Base-by-base conservation (phyloP, 2,888 invertebrate species). In the Perdita meconis region DNA sequence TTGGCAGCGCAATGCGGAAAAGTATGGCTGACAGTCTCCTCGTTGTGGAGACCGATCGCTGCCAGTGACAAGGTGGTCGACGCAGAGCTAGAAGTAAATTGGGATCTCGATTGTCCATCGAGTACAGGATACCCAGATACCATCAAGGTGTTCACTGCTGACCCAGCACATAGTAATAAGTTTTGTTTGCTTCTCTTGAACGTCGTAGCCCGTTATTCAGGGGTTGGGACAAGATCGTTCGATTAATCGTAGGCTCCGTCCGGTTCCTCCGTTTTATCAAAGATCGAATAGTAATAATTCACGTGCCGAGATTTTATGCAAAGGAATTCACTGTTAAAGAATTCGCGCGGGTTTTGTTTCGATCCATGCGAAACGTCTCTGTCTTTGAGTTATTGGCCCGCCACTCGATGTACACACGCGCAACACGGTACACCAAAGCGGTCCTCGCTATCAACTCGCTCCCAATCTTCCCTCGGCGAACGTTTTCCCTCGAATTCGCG, bases 1-100 rank as follows among this genome's bases (percentile, higher is more conserved):
- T 79, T 86, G 72, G 86, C 89, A 60, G 83, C 87, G 26, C 88
- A 90, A 78, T 93, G 93, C 84, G 93, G 93, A 55, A 93, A 91
- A 82, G 93, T 94, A 26, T 93, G 93, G 90, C 82, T 94, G 82
- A 94, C 94, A 24, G 93, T 94, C 22, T 94, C 94, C 6, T 93
- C 94, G 1, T 80, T 92, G 38, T 92, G 91, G 89, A 87, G 89
- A 78, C 88, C 90, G 24, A 87, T 89, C 63, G 87, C 88, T 30
- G 89, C 89, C 42, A 87, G 88, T 63, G 85, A 87, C 67, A 86
- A 84, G 66, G 83, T 91, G 64, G 88, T 92, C 76, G 93, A 93
- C 73, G 92, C 93, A 8, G 93, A 93, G 86, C 83, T 94, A 26
- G 94, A 94, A 90, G 86, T 94, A 77, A 94, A 94, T 87, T 94